Evolutionary conservation across 1,140 invertebrate species (phyloP), one percentile per base, ranked within the genome.

Genomic region (Drosophila carrolli): DNA sequence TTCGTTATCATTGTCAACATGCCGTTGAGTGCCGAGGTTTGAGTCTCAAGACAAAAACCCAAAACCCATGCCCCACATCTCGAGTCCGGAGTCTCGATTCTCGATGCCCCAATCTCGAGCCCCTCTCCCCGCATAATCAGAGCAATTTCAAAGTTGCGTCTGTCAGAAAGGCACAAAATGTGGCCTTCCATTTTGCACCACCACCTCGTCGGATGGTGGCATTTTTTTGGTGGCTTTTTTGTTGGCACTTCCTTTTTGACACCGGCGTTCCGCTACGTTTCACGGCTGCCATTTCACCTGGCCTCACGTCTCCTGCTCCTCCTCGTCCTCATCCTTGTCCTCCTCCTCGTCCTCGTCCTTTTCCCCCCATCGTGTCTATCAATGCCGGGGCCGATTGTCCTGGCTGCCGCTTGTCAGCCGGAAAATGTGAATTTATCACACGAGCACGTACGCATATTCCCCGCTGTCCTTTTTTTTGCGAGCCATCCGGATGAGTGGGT

Each of bases 361-460:
- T 57, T 47, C 61, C 37, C 7, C 44, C 44, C 44, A 23, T 32
- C 70, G 56, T 76, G 81, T 84, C 81, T 84, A 84, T 84, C 81
- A 84, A 84, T 83, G 80, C 71, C 57, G 61, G 8, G 19, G 54
- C 79, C 79, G 78, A 81, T 81, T 81, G 80, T 82, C 75, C 77
- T 72, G 61, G 27, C 75, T 53, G 16, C 57, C 43, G 50, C 77
- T 44, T 86, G 59, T 70, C 75, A 88, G 83, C 75, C 83, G 83
- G 83, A 88, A 88, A 88, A 88, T 88, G 84, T 89, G 83, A 88
- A 88, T 88, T 88, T 88, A 88, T 88, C 83, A 88, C 83, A 88
- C 83, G 83, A 88, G 83, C 83, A 88, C 83, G 83, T 88, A 88
- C 83, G 83, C 83, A 83, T 88, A 83, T 88, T 82, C 81, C 65